phyloP scores from a whole-genome alignment of 2,797 vertebrate genomes.

The Scolopax rusticola region DNA sequence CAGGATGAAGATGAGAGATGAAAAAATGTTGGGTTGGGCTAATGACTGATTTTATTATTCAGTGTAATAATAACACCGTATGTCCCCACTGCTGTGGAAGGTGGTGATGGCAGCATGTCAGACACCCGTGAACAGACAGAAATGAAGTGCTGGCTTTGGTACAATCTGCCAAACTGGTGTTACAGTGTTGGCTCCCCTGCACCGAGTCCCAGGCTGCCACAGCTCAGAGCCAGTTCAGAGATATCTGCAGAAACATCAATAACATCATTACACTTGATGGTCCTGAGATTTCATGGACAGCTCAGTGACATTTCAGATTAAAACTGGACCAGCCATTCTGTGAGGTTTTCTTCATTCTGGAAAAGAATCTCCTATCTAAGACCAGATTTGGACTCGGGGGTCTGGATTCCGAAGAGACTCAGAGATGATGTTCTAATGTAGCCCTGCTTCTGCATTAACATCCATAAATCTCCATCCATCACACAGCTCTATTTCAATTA shows the following conservation, averaged over 20 bases:
- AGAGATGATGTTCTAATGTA: not conserved
- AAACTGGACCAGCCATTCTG: not conserved
- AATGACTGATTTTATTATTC: not conserved
- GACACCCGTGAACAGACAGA: not conserved
- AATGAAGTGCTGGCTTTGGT: not conserved
- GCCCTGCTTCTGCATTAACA: constrained; percentile 41
- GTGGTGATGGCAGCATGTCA: not conserved
- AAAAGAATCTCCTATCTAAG: not conserved
- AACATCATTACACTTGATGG: not conserved
- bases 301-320: not conserved
- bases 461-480: constrained; percentile 68
- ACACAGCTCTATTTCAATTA: constrained; percentile 60
- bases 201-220: not conserved
- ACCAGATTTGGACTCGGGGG: not conserved
- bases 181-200: not conserved
- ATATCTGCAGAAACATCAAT: not conserved
- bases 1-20: not conserved
- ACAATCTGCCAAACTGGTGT: not conserved
- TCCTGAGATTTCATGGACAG: not conserved
- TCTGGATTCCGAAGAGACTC: not conserved
- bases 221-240: not conserved
- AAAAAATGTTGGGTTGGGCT: not conserved
- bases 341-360: not conserved
- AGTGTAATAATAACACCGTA: not conserved
- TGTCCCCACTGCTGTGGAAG: not conserved